These are phyloP conservation scores for Remorina albescens DNA, from an alignment of 2,797 vertebrate genomes.

Conservation along the genomic window DNA sequence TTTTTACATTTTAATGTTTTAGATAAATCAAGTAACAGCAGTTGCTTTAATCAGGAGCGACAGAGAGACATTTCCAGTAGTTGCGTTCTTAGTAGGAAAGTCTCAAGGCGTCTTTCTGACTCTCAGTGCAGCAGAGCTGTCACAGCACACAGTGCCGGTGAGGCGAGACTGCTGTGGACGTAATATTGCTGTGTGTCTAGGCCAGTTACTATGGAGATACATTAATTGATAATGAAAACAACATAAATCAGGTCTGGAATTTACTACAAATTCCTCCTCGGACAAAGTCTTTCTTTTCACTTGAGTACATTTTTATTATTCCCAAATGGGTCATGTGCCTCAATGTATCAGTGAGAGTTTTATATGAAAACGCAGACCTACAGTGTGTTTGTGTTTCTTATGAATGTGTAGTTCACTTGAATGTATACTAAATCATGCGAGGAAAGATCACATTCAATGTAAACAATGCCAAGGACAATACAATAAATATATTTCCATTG, in stretches of 20 bases:
- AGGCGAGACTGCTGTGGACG: constrained; percentile 1
- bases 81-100: background rate
- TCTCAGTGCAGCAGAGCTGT: constrained; percentile 5
- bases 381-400: constrained; percentile 3
- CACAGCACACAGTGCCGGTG: background rate
- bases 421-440: background rate
- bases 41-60: constrained; percentile 7
- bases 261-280: constrained; percentile 20
- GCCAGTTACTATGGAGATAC: constrained; percentile 19
- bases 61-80: background rate
- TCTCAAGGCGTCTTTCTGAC: background rate
- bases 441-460: background rate
- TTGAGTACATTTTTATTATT: background rate
- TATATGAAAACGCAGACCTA: constrained; percentile 1
- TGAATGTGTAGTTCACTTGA: background rate
- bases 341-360: background rate
- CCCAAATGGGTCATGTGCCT: background rate
- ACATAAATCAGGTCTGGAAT: constrained; percentile 26
- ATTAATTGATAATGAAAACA: constrained; percentile 30
- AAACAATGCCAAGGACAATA: background rate
- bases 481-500: background rate
- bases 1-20: background rate
- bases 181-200: constrained; percentile 8
- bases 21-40: background rate
- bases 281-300: background rate